These are phyloP conservation scores for Augochlorella aurata DNA, from an alignment of 2,888 invertebrate genomes.

Conservation along the genomic window DNA sequence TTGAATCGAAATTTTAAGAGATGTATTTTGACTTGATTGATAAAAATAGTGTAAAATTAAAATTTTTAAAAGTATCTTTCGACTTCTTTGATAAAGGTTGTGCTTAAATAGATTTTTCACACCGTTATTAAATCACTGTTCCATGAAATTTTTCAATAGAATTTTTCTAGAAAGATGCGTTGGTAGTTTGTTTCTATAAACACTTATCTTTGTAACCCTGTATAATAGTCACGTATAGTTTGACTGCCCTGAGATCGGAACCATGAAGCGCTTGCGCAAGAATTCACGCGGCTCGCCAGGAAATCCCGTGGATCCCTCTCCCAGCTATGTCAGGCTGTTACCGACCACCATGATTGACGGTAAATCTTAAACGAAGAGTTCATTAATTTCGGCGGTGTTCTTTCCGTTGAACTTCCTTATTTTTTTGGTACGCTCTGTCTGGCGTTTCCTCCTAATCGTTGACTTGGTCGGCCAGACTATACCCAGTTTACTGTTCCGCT, in stretches of 20 bases:
- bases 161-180: neutral
- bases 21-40: no score
- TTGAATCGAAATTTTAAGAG: no score
- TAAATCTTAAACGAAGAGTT: neutral
- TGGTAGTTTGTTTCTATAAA: neutral
- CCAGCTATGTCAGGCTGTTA: neutral
- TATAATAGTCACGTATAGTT: neutral
- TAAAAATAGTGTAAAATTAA: no score
- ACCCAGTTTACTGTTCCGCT: neutral
- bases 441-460: neutral
- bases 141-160: neutral
- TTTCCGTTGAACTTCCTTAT: neutral
- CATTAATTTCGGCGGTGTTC: neutral
- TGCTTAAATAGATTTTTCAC: no score
- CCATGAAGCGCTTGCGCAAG: neutral
- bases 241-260: neutral
- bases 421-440: neutral
- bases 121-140: neutral
- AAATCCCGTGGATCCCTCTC: neutral
- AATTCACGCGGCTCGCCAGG: neutral
- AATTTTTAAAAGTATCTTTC: no score
- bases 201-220: neutral
- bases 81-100: no score
- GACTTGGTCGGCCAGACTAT: slow-evolving; percentile 6
- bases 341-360: neutral